Evolutionary conservation across 2,888 invertebrate species (phyloP), one percentile per base, ranked within the genome.

Genomic region (Exocentrus adspersus): DNA sequence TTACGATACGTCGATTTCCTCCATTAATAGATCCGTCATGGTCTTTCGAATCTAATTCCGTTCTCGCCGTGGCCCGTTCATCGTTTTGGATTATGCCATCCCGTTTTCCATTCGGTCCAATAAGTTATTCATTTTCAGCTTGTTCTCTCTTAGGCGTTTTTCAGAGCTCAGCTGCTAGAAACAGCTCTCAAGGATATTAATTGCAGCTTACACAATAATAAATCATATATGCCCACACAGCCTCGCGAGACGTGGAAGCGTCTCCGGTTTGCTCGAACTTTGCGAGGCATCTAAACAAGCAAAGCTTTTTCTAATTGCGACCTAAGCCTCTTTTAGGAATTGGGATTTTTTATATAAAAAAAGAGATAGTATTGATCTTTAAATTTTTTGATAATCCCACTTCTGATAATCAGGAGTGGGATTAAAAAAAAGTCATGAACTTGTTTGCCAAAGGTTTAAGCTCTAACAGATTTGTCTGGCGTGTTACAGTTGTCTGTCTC

Each of bases 341-440:
- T 48, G 14, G 14, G 28, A 48, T 16, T 28, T 48, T 28, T 28
- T 48, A n/a, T n/a, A n/a, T n/a, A n/a, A n/a, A n/a, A n/a, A n/a
- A n/a, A n/a, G n/a, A n/a, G n/a, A n/a, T n/a, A n/a, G n/a, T n/a
- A n/a, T n/a, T n/a, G n/a, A n/a, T n/a, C n/a, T n/a, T n/a, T n/a
- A n/a, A n/a, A n/a, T n/a, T n/a, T n/a, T n/a, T n/a, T n/a, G n/a
- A n/a, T n/a, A n/a, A n/a, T n/a, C n/a, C n/a, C n/a, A n/a, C n/a
- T n/a, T n/a, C n/a, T n/a, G n/a, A n/a, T n/a, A n/a, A n/a, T n/a
- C n/a, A n/a, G n/a, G n/a, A n/a, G n/a, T n/a, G n/a, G n/a, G n/a
- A n/a, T n/a, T n/a, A n/a, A n/a, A n/a, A n/a, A n/a, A n/a, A n/a
- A n/a, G n/a, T n/a, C n/a, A n/a, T n/a, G n/a, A n/a, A n/a, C n/a